These are phyloP conservation scores for Drosophila anceps DNA, from an alignment of 2,888 invertebrate species.

Conservation along the genomic window DNA sequence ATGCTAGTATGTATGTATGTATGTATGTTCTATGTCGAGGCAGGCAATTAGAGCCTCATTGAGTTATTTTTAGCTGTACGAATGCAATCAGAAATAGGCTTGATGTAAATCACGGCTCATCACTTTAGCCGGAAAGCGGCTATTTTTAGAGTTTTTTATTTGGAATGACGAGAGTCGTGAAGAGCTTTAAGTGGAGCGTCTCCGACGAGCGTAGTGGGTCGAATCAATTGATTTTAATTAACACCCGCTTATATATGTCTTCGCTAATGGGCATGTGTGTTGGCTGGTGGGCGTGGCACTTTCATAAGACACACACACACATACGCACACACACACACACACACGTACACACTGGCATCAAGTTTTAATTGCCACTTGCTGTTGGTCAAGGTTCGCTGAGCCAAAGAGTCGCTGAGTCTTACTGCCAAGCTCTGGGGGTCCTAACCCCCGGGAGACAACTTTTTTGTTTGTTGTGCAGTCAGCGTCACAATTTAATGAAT, in stretches of 20 bases:
- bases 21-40: background rate
- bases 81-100: slow-evolving; percentile 22
- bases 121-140: slow-evolving; percentile 15
- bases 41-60: slow-evolving; percentile 48
- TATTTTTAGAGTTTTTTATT: slow-evolving; percentile 40
- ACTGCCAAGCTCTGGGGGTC: slow-evolving; percentile 49
- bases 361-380: slow-evolving; percentile 74
- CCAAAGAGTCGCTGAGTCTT: slow-evolving; percentile 34
- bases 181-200: slow-evolving; percentile 15
- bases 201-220: slow-evolving; percentile 3
- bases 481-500: slow-evolving; percentile 75
- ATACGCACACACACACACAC: background rate
- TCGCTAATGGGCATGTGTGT: slow-evolving; percentile 4
- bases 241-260: slow-evolving; percentile 56
- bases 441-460: slow-evolving; percentile 44
- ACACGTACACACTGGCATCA: slow-evolving; percentile 1
- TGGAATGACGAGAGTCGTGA: slow-evolving; percentile 21
- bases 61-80: slow-evolving; percentile 55
- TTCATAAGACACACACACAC: slow-evolving; percentile 14
- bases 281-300: slow-evolving; percentile 39
- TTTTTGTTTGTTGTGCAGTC: slow-evolving; percentile 50
- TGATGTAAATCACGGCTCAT: slow-evolving; percentile 35
- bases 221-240: slow-evolving; percentile 74
- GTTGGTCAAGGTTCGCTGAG: slow-evolving; percentile 72
- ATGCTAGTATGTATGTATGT: too few relatives aligned